These are phyloP conservation scores for Phengaris arion DNA, from an alignment of 2,888 invertebrate species.

Conservation along the genomic window DNA sequence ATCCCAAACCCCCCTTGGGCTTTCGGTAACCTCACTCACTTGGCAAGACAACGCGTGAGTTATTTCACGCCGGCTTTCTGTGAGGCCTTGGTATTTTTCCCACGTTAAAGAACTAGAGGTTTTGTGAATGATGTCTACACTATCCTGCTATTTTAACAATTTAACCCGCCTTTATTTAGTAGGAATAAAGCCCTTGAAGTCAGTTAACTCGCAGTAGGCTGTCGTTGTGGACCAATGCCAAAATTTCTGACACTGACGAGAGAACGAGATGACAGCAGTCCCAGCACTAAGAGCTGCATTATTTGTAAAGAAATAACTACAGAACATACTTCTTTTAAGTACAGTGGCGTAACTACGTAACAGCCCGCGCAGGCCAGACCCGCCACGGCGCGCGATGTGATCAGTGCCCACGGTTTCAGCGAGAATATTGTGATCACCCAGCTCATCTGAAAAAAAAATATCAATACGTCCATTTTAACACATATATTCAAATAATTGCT, in stretches of 20 bases:
- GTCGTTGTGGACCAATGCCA: neutral
- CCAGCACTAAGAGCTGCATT: neutral
- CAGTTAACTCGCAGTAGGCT: too few relatives aligned
- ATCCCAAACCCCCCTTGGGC: too few relatives aligned
- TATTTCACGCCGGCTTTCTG: too few relatives aligned
- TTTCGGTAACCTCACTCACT: too few relatives aligned
- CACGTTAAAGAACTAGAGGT: conserved; percentile 7
- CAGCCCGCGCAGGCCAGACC: conserved; percentile 72
- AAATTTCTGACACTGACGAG: neutral
- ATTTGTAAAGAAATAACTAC: neutral
- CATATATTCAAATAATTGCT: too few relatives aligned
- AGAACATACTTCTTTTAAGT: conserved; percentile 64
- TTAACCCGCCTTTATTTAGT: neutral
- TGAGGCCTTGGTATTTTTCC: too few relatives aligned
- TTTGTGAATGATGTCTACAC: neutral
- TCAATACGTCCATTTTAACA: too few relatives aligned
- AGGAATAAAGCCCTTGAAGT: neutral
- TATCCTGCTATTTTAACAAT: too few relatives aligned
- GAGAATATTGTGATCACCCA: conserved; percentile 68
- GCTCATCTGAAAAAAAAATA: conserved; percentile 54
- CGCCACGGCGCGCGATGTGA: conserved; percentile 63
- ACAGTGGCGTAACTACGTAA: conserved; percentile 72
- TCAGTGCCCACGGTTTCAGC: conserved; percentile 68
- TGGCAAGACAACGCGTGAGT: too few relatives aligned
- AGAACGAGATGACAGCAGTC: neutral